Evolutionary conservation across 2,797 vertebrate species (phyloP), one percentile per base, ranked within the genome.

Genomic region (Urocyon cinereoargenteus): DNA sequence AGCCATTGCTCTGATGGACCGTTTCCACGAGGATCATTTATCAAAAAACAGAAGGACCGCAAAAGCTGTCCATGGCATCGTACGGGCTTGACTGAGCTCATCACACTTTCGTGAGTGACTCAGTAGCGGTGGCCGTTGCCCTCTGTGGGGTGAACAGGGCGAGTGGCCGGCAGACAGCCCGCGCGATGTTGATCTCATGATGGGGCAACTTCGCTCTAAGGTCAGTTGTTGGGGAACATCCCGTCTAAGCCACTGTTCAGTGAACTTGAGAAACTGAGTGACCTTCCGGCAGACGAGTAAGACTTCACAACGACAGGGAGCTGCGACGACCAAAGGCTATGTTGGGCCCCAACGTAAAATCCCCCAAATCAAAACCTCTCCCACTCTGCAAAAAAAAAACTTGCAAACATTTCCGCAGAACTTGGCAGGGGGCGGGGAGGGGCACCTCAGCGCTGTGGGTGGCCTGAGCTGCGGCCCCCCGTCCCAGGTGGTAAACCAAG

Each of bases 151-250:
- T 2, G 13, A 13, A 16, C 14, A 9, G 62, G 51, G 64, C 4
- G 0, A 8, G 24, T 26, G 5, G 18, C 34, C 4, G 6, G 36
- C 18, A 21, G 36, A 40, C 12, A 1, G 21, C 14, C 8, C 0
- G 0, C 3, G 40, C 4, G 57, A 18, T 26, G 24, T 49, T 53
- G 12, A 53, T 9, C 73, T 15, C 31, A 90, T 45, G 40, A 40
- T 34, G 15, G 8, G 3, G 45, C 2, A 5, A 11, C 11, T 40
- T 14, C 51, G 40, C 53, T 84, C 55, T 34, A 16, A 4, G 12
- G 4, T 45, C 15, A 13, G 11, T 2, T 36, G 57, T 78, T 73
- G 72, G 45, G 86, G n/a, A 86, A 11, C 40, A 73, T 28, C 16
- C 55, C 26, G 26, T 6, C 31, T 13, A 79, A 82, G 31, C 31